Evolutionary conservation across 2,797 vertebrate genomes (phyloP).

Genomic region (Hyperoplus immaculatus): DNA sequence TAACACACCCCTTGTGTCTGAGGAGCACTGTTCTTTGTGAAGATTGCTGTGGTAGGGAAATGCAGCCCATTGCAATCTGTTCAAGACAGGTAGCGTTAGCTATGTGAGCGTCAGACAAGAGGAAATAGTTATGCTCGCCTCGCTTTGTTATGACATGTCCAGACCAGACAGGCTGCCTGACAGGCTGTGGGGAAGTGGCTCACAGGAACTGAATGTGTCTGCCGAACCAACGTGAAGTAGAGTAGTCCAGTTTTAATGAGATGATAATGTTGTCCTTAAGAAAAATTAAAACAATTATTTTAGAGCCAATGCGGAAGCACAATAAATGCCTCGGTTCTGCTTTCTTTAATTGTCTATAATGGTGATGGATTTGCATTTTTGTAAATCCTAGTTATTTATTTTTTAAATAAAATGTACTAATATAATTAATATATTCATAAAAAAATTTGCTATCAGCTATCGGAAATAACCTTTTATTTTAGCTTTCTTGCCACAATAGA

Average conservation of each 20-base stretch:
- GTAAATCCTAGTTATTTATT: neutral
- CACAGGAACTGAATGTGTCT: neutral
- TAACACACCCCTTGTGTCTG: fast-evolving
- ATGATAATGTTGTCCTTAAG: neutral
- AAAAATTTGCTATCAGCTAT: neutral
- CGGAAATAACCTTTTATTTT: neutral
- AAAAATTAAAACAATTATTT: neutral
- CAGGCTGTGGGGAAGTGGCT: conserved; percentile 3
- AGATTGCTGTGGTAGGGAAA: neutral
- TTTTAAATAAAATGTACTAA: neutral
- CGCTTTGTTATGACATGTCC: conserved; percentile 80
- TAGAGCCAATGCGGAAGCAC: neutral
- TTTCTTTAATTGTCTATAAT: neutral
- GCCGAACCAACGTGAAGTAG: neutral
- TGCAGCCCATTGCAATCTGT: neutral
- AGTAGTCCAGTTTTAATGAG: neutral
- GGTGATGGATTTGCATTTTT: neutral
- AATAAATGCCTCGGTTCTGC: neutral
- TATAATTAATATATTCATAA: neutral
- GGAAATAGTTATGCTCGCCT: conserved; percentile 68
- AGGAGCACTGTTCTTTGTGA: fast-evolving
- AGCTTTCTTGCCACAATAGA: neutral
- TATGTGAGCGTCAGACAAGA: conserved; percentile 17
- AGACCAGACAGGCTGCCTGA: conserved; percentile 42
- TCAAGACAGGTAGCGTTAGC: conserved; percentile 33